phyloP scores from a whole-genome alignment of 92 coral and sea anemone genomes.

The Desmophyllum pertusum region DNA sequence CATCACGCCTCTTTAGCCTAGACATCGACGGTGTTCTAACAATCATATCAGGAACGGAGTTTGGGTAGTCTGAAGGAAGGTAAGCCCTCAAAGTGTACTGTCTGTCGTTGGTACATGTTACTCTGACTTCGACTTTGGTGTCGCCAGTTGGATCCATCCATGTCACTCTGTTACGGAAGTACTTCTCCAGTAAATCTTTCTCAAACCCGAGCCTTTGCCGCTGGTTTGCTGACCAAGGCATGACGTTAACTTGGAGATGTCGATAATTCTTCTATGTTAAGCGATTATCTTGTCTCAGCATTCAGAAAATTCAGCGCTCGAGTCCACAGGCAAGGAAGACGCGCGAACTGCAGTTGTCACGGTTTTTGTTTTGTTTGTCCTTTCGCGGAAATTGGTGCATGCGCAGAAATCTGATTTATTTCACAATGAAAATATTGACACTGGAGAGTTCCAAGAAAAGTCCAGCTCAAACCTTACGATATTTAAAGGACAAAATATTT shows the following conservation, averaged over 20 bases:
- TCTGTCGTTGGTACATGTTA: conserved; percentile 63
- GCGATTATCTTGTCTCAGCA: neutral
- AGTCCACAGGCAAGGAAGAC: neutral
- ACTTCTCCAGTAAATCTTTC: conserved; percentile 42
- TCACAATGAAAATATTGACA: neutral
- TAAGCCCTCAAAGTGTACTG: conserved; percentile 68
- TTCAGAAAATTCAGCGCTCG: neutral
- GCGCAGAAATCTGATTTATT: neutral
- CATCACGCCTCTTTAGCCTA: conserved; percentile 36
- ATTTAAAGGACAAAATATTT: too few relatives aligned
- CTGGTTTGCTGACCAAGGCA: conserved; percentile 79
- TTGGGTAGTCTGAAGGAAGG: conserved; percentile 76
- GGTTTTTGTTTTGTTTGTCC: too few relatives aligned
- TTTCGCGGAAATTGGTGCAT: neutral
- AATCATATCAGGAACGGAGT: conserved; percentile 77
- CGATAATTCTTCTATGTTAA: too few relatives aligned
- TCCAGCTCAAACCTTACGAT: neutral
- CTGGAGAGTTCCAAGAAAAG: neutral
- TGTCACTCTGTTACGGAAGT: conserved; percentile 55
- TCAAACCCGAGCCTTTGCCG: conserved; percentile 66
- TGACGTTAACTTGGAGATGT: neutral
- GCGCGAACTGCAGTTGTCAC: too few relatives aligned
- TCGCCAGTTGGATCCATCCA: conserved; percentile 78
- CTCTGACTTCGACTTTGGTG: conserved; percentile 67
- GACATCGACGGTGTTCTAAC: conserved; percentile 60